Evolutionary conservation across 2,888 invertebrate species (phyloP), one percentile per base, ranked within the genome.

Genomic region (Ptychoptera albimana): DNA sequence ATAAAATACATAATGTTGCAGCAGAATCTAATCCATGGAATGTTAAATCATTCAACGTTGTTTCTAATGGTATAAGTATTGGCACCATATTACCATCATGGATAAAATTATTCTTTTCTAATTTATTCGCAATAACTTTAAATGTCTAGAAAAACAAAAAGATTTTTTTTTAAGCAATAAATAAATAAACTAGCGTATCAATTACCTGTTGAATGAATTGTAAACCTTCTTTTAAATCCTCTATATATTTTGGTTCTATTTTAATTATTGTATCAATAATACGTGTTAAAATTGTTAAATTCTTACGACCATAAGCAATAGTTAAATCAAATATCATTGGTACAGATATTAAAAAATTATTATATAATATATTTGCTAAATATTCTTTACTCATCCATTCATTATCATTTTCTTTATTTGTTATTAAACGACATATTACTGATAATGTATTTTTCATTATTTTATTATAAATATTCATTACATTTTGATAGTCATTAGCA

Each of bases 271-370:
- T 74, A 0, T 69, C 66, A 31, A 88, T 57, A 51, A 88, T 71
- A 52, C 74, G 73, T 0, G 69, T 60, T 11, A 88, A 66, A 37
- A 81, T 67, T 1, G 59, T 55, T 0, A 64, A 55, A 56, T 87
- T 86, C 41, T 74, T 74, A 39, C 71, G 69, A 0, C 82, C 84
- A 52, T 83, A 86, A 8, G 83, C 67, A 36, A 79, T 70, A 55
- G 84, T 79, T 10, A 88, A 60, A 58, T 88, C 88, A 66, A 85
- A 76, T 43, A 89, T 62, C 56, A 83, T 79, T 0, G 88, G 84
- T 50, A 88, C 71, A n/a, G 88, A 84, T 54, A 87, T 78, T 50
- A 91, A 67, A 60, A 77, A 86, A 52, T 85, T 79, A 48, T 82
- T 72, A 60, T 87, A 87, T 40, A 89, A 58, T n/a, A 84, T 56